Conservation (phyloP, 1,140 invertebrate genomes). For the Drosophila azteca region DNA sequence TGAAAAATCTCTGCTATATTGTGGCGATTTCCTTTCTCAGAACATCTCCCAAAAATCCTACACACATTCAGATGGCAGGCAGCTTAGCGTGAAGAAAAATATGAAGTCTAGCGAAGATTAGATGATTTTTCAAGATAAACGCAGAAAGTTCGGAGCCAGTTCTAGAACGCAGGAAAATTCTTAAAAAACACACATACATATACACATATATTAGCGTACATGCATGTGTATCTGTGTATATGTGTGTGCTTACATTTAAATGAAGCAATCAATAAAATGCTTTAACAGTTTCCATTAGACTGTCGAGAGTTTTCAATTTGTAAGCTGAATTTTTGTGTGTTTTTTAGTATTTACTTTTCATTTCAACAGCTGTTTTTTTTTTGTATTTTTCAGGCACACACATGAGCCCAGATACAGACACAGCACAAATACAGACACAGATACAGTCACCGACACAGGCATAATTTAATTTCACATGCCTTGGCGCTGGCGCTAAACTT, state of each 20-base stretch:
- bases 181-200: not conserved
- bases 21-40: slow-evolving; percentile 2
- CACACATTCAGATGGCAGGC: slow-evolving; percentile 68
- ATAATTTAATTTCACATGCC: slow-evolving; percentile 79
- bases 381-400: not conserved
- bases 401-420: slow-evolving; percentile 21
- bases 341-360: slow-evolving; percentile 55
- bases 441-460: slow-evolving; percentile 29
- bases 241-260: slow-evolving; percentile 50
- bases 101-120: slow-evolving; percentile 80
- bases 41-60: slow-evolving; percentile 10
- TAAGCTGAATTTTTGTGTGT: slow-evolving; percentile 32
- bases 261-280: slow-evolving; percentile 75
- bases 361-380: slow-evolving; percentile 66
- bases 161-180: slow-evolving; percentile 11
- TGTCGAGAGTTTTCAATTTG: slow-evolving; percentile 46
- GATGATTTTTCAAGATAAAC: slow-evolving; percentile 80
- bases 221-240: slow-evolving; percentile 10
- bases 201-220: not conserved
- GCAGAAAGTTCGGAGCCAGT: slow-evolving; percentile 57
- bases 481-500: slow-evolving; percentile 54
- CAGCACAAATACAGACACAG: slow-evolving; percentile 22
- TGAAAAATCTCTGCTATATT: not conserved
- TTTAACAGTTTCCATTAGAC: slow-evolving; percentile 48
- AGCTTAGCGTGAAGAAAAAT: slow-evolving; percentile 78